Conservation (phyloP, 2,113 vertebrate species). For the Aldabrachelys gigantea region DNA sequence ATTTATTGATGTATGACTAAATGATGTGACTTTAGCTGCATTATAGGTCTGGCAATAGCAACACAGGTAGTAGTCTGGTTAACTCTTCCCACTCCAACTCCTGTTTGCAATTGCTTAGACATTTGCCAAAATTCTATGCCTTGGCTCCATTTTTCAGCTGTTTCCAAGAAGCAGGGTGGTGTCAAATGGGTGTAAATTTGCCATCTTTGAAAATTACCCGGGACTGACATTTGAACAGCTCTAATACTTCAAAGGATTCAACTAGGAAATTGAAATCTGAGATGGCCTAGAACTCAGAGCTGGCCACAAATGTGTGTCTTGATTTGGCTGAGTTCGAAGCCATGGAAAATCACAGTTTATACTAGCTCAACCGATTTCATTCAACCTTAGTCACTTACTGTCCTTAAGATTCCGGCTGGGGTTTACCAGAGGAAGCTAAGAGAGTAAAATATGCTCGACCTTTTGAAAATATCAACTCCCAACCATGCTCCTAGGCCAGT, state of each 20-base stretch:
- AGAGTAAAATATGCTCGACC: no score
- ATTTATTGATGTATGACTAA: neutral
- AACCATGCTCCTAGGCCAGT: no score
- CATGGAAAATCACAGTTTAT: neutral
- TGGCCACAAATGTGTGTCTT: neutral
- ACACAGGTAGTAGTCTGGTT: neutral
- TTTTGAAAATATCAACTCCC: no score
- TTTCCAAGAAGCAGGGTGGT: neutral
- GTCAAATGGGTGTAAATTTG: neutral
- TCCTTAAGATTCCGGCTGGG: no score
- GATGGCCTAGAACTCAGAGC: neutral
- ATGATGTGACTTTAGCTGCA: neutral
- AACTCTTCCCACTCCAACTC: neutral
- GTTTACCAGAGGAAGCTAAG: no score
- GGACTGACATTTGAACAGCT: neutral
- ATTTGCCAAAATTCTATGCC: neutral
- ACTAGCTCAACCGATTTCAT: no score
- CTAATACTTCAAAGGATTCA: neutral
- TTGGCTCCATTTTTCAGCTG: neutral
- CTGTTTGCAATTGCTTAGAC: neutral
- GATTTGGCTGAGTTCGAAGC: neutral
- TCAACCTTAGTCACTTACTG: no score
- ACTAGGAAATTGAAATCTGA: neutral
- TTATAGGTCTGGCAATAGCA: neutral
- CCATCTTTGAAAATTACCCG: neutral